phyloP scores from a whole-genome alignment of 2,888 invertebrate species.

The Campopleginae sp. region DNA sequence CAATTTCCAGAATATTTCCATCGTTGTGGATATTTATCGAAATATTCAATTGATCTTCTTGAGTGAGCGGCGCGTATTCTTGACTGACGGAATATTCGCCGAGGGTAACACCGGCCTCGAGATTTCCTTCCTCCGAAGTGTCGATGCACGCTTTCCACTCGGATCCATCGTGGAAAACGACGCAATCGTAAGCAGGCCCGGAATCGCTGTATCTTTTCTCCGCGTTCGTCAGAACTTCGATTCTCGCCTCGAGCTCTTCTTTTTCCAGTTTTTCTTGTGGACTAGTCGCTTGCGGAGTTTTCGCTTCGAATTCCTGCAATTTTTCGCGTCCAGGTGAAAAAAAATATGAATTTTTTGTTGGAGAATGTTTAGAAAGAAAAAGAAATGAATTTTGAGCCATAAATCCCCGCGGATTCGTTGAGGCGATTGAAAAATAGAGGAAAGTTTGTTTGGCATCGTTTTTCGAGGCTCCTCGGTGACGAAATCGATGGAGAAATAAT shows the following conservation, averaged over 20 bases:
- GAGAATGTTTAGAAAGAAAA: background rate
- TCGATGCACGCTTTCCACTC: constrained; percentile 96
- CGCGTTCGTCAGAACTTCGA: constrained; percentile 92
- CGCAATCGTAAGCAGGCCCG: constrained; percentile 96
- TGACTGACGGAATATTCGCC: constrained; percentile 93
- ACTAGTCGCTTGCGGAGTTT: constrained; percentile 86
- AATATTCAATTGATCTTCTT: constrained; percentile 93
- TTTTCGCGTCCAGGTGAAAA: too few species aligned
- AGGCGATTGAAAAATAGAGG: background rate
- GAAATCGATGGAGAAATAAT: background rate
- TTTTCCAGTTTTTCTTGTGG: constrained; percentile 92
- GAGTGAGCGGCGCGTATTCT: constrained; percentile 91
- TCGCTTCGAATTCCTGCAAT: constrained; percentile 88
- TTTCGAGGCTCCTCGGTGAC: background rate
- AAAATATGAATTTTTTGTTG: too few species aligned
- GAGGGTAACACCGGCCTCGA: constrained; percentile 91
- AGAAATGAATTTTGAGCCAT: background rate
- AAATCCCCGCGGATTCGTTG: background rate
- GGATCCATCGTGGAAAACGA: constrained; percentile 96
- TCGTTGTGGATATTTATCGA: constrained; percentile 96
- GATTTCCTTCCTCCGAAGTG: constrained; percentile 92
- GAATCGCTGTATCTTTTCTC: constrained; percentile 95
- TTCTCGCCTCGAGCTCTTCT: constrained; percentile 94
- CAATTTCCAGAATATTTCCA: constrained; percentile 96
- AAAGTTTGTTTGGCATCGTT: background rate